phyloP scores from a whole-genome alignment of 1,140 invertebrate genomes.

The Colletes gigas region DNA sequence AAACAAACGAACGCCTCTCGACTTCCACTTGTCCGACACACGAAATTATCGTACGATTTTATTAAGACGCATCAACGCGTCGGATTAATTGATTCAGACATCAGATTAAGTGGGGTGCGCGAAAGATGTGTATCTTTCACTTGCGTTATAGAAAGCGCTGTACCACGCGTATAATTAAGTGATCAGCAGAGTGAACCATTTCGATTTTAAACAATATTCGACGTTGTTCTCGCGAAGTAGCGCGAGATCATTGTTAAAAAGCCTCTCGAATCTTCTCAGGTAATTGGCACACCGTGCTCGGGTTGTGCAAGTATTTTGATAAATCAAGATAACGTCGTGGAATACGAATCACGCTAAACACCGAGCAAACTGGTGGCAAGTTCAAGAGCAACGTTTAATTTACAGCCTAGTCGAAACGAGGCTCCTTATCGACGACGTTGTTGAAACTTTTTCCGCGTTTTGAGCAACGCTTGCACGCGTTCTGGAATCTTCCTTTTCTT shows the following conservation, averaged over 20 bases:
- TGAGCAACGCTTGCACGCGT: no score
- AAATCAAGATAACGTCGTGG: neutral
- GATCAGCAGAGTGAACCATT: no score
- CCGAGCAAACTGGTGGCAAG: neutral
- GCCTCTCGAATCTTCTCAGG: neutral
- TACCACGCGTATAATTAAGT: no score
- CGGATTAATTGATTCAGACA: no score
- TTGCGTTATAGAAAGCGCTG: no score
- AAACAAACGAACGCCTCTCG: neutral
- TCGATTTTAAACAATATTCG: no score
- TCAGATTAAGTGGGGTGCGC: no score
- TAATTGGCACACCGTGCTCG: no score
- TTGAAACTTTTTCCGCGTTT: neutral
- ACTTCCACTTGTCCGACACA: neutral
- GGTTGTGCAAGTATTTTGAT: neutral
- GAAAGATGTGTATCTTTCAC: no score
- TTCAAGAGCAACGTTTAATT: slow-evolving; percentile 18
- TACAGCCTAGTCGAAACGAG: neutral
- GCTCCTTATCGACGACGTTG: neutral
- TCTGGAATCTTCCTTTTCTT: neutral
- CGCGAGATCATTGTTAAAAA: neutral
- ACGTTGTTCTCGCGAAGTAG: no score
- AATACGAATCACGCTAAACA: neutral
- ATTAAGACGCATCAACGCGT: neutral
- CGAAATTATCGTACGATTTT: neutral